phyloP scores from a whole-genome alignment of 1,140 invertebrate genomes.

The Nautilus pompilius region DNA sequence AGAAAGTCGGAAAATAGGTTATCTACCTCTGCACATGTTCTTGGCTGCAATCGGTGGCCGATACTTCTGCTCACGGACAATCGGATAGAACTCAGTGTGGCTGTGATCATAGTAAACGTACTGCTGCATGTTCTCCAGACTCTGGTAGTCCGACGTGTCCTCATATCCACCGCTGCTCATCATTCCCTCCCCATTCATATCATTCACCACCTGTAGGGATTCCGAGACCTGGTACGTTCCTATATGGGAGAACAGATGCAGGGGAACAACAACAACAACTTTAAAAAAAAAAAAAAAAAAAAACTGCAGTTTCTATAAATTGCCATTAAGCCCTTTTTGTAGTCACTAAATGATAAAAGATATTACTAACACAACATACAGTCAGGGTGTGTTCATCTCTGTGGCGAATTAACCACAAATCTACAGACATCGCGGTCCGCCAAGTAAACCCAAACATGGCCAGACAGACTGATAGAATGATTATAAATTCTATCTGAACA shows the following conservation, averaged over 20 bases:
- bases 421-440: too few species aligned
- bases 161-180: constrained; percentile 55
- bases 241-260: too few species aligned
- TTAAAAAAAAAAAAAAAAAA: constrained; percentile 4
- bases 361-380: too few species aligned
- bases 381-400: too few species aligned
- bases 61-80: constrained; percentile 52
- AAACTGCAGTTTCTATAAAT: too few species aligned
- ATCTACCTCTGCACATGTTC: constrained; percentile 33
- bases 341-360: too few species aligned
- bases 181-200: constrained; percentile 20
- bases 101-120: constrained; percentile 61
- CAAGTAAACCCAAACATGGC: too few species aligned
- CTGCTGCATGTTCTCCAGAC: constrained; percentile 55
- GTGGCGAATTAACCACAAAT: too few species aligned
- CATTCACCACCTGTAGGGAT: constrained; percentile 46
- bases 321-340: too few species aligned
- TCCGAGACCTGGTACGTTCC: constrained; percentile 57
- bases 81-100: constrained; percentile 70
- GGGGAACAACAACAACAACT: constrained; percentile 3
- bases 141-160: constrained; percentile 69
- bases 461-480: too few species aligned
- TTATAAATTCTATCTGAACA: too few species aligned
- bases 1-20: not conserved
- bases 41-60: constrained; percentile 35